Conservation (phyloP, 2,888 invertebrate genomes). For the Myopa tessellatipennis region DNA sequence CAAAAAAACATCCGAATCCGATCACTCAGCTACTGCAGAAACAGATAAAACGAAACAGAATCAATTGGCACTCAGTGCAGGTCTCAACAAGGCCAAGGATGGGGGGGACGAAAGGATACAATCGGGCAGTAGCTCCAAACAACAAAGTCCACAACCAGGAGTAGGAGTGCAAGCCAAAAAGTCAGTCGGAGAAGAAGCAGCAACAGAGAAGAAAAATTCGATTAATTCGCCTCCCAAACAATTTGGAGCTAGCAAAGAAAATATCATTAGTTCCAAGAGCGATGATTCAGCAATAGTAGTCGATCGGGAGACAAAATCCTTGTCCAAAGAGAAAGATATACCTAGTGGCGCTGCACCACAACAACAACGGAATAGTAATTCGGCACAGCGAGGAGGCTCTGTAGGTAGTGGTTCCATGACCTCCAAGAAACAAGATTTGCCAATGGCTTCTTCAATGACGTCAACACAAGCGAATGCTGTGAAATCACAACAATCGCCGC, state of each 20-base stretch:
- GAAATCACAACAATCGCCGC: constrained; percentile 48
- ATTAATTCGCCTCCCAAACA: constrained; percentile 53
- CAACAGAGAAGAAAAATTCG: constrained; percentile 46
- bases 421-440: constrained; percentile 56
- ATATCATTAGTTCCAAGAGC: constrained; percentile 51
- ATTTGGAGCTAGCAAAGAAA: constrained; percentile 51
- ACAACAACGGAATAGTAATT: constrained; percentile 51
- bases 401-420: constrained; percentile 10
- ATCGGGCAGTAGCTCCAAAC: constrained; percentile 49
- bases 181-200: constrained; percentile 44
- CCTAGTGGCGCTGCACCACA: constrained; percentile 34
- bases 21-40: constrained; percentile 55
- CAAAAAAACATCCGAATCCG: constrained; percentile 58
- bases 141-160: constrained; percentile 51
- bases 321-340: constrained; percentile 61
- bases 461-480: constrained; percentile 43
- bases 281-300: constrained; percentile 68
- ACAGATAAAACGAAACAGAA: constrained; percentile 78
- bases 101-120: constrained; percentile 47
- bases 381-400: constrained; percentile 45
- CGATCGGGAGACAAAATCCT: constrained; percentile 55
- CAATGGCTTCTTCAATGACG: constrained; percentile 51
- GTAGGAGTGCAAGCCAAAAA: constrained; percentile 46
- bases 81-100: constrained; percentile 68
- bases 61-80: constrained; percentile 76